A percentile compares a stretch with the other conserved stretches of the same genome.
phyloP scores from a whole-genome alignment of 35 echinoderm and acorn worm species.

The Amphiura filiformis region DNA sequence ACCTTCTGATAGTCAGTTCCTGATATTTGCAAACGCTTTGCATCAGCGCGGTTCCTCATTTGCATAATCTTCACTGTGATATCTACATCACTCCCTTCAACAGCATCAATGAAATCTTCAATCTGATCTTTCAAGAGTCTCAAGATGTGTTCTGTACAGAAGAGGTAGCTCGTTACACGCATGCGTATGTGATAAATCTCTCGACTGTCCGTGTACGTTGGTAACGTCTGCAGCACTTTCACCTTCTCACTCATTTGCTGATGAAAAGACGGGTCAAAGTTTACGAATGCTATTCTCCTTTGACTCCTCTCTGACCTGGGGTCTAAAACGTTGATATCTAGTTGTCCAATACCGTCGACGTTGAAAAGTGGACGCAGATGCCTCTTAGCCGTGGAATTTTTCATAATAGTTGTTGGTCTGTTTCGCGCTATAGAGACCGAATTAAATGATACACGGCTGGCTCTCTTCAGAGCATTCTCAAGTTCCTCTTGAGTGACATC shows the following conservation, averaged over 20 bases:
- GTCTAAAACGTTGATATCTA: background rate
- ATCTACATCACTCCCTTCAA: background rate
- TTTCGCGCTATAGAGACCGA: background rate
- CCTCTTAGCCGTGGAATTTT: background rate
- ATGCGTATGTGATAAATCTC: background rate
- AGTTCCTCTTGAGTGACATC: conserved; percentile 24
- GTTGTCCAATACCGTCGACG: background rate
- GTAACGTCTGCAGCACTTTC: background rate
- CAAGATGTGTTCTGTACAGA: background rate
- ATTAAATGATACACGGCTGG: background rate
- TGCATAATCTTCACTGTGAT: background rate
- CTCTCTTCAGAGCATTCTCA: conserved; percentile 2
- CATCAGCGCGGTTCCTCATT: background rate
- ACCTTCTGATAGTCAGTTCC: background rate
- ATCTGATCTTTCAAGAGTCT: background rate
- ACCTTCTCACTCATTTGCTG: background rate
- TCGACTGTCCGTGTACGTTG: background rate
- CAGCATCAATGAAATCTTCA: background rate
- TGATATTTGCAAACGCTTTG: background rate
- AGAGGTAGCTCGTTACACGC: background rate
- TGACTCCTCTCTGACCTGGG: background rate
- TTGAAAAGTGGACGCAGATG: background rate
- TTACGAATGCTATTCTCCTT: background rate
- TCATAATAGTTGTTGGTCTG: background rate
- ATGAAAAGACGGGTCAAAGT: background rate